These are phyloP conservation scores for Leptosomus discolor DNA, from an alignment of 2,113 vertebrate species.

Conservation along the genomic window DNA sequence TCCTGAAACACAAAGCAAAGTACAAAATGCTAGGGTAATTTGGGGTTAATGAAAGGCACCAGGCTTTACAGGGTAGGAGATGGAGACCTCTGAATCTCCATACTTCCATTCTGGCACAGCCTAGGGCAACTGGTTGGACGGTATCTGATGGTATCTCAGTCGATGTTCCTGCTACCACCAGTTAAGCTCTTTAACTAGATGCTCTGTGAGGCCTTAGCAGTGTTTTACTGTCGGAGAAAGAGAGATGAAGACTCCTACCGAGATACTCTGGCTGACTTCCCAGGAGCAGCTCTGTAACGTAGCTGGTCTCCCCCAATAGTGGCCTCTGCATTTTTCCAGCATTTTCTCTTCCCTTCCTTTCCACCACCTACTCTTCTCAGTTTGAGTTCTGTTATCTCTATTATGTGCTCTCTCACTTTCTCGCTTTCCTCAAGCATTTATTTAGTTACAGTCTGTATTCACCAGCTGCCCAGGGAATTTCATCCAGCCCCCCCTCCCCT, in stretches of 20 bases:
- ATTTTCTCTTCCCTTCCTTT: constrained; percentile 16
- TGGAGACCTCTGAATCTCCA: background rate
- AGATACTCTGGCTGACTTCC: constrained; percentile 56
- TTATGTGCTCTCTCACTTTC: constrained; percentile 42
- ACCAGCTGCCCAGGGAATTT: background rate
- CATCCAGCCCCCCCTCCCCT: background rate
- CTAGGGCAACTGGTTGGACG: background rate
- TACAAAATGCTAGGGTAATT: background rate
- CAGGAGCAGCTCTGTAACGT: constrained; percentile 8
- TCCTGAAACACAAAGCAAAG: background rate
- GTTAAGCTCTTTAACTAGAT: background rate
- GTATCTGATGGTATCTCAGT: background rate
- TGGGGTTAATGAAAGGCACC: background rate
- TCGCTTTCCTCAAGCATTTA: background rate
- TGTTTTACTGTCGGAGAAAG: background rate
- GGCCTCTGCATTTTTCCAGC: constrained; percentile 61
- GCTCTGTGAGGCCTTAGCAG: background rate
- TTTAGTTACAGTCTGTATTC: background rate
- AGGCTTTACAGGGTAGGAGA: background rate
- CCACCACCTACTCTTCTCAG: constrained; percentile 38
- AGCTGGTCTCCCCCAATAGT: constrained; percentile 50
- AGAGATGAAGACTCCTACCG: constrained; percentile 1
- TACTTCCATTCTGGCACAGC: background rate
- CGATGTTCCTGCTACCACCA: background rate
- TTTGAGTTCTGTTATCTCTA: constrained; percentile 61